phyloP scores from a whole-genome alignment of 2,797 vertebrate species.

The Limosa lapponica region DNA sequence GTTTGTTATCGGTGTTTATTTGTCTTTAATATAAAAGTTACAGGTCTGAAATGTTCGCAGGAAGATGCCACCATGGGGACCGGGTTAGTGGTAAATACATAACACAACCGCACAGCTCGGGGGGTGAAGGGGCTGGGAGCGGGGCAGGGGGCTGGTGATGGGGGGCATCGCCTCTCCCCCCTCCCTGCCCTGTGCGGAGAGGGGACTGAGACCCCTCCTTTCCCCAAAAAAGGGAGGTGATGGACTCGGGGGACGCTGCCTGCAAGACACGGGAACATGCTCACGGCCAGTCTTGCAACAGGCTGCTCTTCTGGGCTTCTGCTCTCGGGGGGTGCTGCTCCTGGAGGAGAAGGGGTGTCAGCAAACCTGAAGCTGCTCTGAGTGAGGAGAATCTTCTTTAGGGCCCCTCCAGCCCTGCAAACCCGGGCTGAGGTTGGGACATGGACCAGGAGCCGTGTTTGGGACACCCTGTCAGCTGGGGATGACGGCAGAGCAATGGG shows the following conservation, averaged over 20 bases:
- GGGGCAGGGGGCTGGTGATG: neutral
- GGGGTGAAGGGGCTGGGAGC: neutral
- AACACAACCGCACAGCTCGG: neutral
- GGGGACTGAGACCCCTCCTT: neutral
- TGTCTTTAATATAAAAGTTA: conserved; percentile 76
- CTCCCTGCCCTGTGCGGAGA: accelerated
- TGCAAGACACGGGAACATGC: accelerated
- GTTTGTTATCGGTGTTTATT: conserved; percentile 67
- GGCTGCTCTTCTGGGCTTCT: neutral
- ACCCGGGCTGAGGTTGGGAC: neutral
- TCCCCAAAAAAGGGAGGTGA: neutral
- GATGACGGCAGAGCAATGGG: neutral
- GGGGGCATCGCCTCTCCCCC: neutral
- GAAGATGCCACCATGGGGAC: conserved; percentile 35
- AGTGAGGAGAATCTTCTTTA: neutral
- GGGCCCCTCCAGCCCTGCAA: neutral
- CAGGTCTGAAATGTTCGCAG: conserved; percentile 69
- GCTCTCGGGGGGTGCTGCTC: neutral
- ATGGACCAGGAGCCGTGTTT: accelerated
- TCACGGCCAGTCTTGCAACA: neutral
- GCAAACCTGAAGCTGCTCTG: neutral
- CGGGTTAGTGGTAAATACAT: neutral
- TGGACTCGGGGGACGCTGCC: neutral
- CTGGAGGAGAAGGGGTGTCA: neutral
- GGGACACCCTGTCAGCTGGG: neutral